Base-by-base conservation (phyloP, 2,888 invertebrate genomes). In the Spatulosminthurus flaviceps region DNA sequence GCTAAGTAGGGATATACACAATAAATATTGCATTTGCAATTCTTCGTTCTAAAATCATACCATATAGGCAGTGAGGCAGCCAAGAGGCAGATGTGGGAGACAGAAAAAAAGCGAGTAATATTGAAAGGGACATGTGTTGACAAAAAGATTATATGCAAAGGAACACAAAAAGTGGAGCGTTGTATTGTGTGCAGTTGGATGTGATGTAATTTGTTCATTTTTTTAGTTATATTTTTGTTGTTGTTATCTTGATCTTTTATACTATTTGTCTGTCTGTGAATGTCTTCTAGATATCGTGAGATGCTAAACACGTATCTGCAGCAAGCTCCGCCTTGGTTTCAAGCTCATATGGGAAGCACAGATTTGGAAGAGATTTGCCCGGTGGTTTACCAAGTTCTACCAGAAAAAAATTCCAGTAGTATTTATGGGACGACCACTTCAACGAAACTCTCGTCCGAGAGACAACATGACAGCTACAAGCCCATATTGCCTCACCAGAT, bases 401-500 rank as follows among this genome's bases (percentile, higher is more conserved):
- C 81, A 13, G 82, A 83, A 42, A 83, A 82, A 75, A 75, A 69
- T 9, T 77, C 82, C 69, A 80, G 71, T 79, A 81, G 81, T 80
- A 83, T 84, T 80, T 84, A 83, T 71, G 83, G 84, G 29, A 84
- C 82, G 42, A 77, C 79, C 24, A 82, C 78, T 73, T 79, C 82
- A 72, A 81, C 74, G 69, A 81, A 81, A 77, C 73, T 71, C 19
- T 41, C 71, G 28, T 76, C 82, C 26, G 72, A 76, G 26, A 74
- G 76, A 42, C 82, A 81, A 61, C 79, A 81, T 70, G 83, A 84
- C 77, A 82, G 81, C 78, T 82, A 82, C 78, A 81, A 82, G 43
- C 83, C 84, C 64, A 82, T 85, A 69, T 79, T 82, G 69, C 82
- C 83, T 74, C 84, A 85, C 80, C 84, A 85, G 76, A 85, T 85